Percentiles rank a stretch among this genome's conserved stretches.
These are phyloP conservation scores for Pseudorasbora parva DNA, from an alignment of 2,113 vertebrate species.

Conservation along the genomic window DNA sequence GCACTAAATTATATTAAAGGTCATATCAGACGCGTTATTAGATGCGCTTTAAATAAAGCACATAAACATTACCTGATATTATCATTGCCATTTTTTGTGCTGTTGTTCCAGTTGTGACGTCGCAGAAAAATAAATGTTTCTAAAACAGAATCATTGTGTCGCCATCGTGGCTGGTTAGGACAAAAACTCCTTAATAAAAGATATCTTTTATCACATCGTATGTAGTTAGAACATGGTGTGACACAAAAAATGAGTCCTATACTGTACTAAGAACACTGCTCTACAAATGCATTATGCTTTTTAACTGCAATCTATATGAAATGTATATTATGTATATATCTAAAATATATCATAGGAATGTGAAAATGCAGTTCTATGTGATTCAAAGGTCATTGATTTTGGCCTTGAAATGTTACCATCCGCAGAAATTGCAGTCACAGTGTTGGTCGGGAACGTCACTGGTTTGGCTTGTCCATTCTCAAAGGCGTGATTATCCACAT, in stretches of 20 bases:
- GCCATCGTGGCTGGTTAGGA: too few species aligned
- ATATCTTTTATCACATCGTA: too few species aligned
- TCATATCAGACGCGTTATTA: too few species aligned
- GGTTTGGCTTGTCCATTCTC: conserved; percentile 88
- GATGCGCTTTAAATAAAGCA: too few species aligned
- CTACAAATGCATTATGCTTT: background rate
- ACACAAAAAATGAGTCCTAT: background rate
- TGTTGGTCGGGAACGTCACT: conserved; percentile 81
- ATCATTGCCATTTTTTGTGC: too few species aligned
- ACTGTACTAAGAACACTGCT: background rate
- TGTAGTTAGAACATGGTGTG: too few species aligned
- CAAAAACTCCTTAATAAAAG: too few species aligned
- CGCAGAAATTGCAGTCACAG: conserved; percentile 74
- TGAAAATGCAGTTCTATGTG: background rate
- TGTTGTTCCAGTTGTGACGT: too few species aligned
- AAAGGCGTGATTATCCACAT: conserved; percentile 87
- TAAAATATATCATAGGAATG: conserved; percentile 1
- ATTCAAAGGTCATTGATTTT: background rate
- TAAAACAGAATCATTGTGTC: too few species aligned
- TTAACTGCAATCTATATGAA: background rate
- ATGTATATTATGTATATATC: background rate
- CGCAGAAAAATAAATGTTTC: too few species aligned
- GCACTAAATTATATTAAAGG: too few species aligned
- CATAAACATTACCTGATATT: too few species aligned
- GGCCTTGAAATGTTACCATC: conserved; percentile 39